phyloP scores from a whole-genome alignment of 1,140 invertebrate species.

The Aphaenogaster rudis region DNA sequence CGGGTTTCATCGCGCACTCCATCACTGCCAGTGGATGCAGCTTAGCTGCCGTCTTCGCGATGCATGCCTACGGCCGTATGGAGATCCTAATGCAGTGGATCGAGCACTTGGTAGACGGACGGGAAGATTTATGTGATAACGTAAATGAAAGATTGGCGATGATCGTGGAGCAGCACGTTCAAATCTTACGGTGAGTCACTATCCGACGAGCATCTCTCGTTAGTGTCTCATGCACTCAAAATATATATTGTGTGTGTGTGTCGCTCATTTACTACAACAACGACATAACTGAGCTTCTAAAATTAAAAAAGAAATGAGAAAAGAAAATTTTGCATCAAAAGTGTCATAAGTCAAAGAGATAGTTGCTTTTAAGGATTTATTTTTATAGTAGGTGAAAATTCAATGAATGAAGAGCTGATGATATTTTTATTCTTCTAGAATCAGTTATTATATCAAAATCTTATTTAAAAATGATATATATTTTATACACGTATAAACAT shows the following conservation, averaged over 20 bases:
- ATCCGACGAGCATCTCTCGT: neutral
- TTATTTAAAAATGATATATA: too few species aligned
- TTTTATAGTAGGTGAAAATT: too few species aligned
- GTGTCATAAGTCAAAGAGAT: too few species aligned
- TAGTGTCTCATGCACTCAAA: neutral
- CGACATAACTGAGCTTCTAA: too few species aligned
- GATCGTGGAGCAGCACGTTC: slow-evolving; percentile 77
- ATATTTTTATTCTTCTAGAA: too few species aligned
- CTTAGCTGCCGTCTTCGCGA: slow-evolving; percentile 75
- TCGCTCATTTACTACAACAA: too few species aligned
- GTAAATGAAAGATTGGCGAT: slow-evolving; percentile 70
- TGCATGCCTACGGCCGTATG: slow-evolving; percentile 79
- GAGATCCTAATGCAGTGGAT: slow-evolving; percentile 76
- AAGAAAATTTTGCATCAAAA: too few species aligned
- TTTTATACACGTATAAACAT: too few species aligned
- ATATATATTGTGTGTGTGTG: neutral
- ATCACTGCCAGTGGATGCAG: slow-evolving; percentile 70
- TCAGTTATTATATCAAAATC: too few species aligned
- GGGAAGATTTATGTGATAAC: slow-evolving; percentile 14
- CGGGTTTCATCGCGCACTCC: slow-evolving; percentile 71
- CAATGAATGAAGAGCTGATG: too few species aligned
- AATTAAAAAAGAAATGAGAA: too few species aligned
- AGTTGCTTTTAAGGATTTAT: too few species aligned
- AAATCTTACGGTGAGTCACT: slow-evolving; percentile 66
- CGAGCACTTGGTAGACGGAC: slow-evolving; percentile 59